Evolutionary conservation across 1,140 invertebrate species (phyloP), one percentile per base, ranked within the genome.

Genomic region (Musca vetustissima): DNA sequence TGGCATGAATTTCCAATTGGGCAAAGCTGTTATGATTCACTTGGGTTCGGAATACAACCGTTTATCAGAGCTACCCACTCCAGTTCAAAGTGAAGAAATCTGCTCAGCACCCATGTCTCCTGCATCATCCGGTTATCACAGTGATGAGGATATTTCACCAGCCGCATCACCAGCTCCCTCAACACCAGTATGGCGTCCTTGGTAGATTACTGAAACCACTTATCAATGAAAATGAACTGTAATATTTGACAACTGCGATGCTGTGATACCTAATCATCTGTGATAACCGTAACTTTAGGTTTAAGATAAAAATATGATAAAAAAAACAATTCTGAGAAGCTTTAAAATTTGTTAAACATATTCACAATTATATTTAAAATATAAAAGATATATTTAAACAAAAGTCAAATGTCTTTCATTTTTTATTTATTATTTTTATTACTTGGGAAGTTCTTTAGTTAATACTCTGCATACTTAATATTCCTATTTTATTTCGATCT

Each of bases 21-120:
- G 93, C 19, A 93, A 92, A 52, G 90, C 92, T 71, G 85, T 95
- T 67, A 93, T 95, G 91, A 93, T 92, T 47, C 93, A 95, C 77
- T 85, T 96, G 61, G 92, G 92, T 57, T 88, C 91, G 79, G 88
- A 90, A 53, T 85, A 94, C 71, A 93, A 92, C 81, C 90, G 92
- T 74, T 89, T 93, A 73, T 69, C 32, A 61, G 50, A 67, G 69
- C 3, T 49, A 52, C 3, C 22, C 48, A n/a, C 66, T 48, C 7
- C 69, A 57, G 17, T 69, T 59, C 65, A 69, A 61, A 65, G 69
- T 73, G 68, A 6, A 15, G 28, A 14, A 25, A 1, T 19, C 11
- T 32, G 22, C 22, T 15, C 49, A n/a, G 25, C 65, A n/a, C 73
- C 47, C n/a, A 49, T 73, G 70, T 75, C 53, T 65, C 79, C 79